phyloP scores from a whole-genome alignment of 2,797 vertebrate genomes.

The Capromys pilorides region DNA sequence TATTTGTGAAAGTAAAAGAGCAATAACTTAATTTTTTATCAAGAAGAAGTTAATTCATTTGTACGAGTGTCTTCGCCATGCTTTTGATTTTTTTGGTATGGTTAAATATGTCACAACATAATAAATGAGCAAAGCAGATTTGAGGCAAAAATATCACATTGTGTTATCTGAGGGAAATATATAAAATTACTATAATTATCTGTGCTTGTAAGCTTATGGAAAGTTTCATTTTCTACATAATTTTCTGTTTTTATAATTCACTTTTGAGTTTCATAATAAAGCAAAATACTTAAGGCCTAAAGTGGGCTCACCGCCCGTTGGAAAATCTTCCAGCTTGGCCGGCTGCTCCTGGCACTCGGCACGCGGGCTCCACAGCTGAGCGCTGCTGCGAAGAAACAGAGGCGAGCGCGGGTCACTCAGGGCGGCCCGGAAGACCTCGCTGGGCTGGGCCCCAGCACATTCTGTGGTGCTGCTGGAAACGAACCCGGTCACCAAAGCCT shows the following conservation, averaged over 20 bases:
- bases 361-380: constrained; percentile 9
- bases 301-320: not conserved
- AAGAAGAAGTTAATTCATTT: constrained; percentile 2
- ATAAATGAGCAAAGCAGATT: not conserved
- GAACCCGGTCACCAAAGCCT: constrained; percentile 36
- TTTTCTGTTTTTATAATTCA: constrained; percentile 24
- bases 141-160: constrained; percentile 14
- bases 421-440: constrained; percentile 35
- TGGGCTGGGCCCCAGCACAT: constrained; percentile 53
- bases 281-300: constrained; percentile 1
- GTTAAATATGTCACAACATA: constrained; percentile 30
- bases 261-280: constrained; percentile 24
- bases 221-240: constrained; percentile 41
- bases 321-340: not conserved
- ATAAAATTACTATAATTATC: not conserved
- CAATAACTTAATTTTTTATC: constrained; percentile 22
- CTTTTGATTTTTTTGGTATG: not conserved
- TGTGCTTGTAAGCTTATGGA: not conserved
- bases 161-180: not conserved
- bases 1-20: constrained; percentile 31
- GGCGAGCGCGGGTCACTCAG: constrained; percentile 39
- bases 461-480: constrained; percentile 43
- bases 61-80: not conserved
- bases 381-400: constrained; percentile 12
- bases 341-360: constrained; percentile 8